Conservation (phyloP, 35 echinoderm and acorn worm genomes). For the Stichopus chloronotus region DNA sequence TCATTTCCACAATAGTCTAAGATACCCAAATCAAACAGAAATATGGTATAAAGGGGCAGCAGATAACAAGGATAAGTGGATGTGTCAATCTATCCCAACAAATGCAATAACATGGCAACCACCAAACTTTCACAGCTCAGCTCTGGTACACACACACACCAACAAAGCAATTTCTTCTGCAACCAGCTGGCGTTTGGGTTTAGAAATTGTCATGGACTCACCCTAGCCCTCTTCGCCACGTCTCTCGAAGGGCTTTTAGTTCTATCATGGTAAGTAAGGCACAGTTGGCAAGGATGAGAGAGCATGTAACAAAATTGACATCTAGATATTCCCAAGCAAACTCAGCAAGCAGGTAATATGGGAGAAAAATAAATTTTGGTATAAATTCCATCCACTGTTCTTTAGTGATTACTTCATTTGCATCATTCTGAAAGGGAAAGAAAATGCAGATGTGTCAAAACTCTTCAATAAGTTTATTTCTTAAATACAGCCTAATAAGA, state of each 20-base stretch:
- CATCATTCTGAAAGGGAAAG: constrained; percentile 46
- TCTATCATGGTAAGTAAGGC: constrained; percentile 92
- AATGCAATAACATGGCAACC: too few species aligned
- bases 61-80: too few species aligned
- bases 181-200: too few species aligned
- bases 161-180: too few species aligned
- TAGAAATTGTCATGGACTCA: constrained; percentile 27
- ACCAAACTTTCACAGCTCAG: too few species aligned
- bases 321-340: constrained; percentile 77
- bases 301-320: constrained; percentile 77
- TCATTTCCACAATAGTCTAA: neutral
- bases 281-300: constrained; percentile 79
- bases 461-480: too few species aligned
- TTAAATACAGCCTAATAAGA: too few species aligned
- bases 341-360: constrained; percentile 86
- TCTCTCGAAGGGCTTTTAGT: constrained; percentile 71
- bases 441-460: neutral
- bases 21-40: neutral
- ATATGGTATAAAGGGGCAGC: neutral
- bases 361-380: constrained; percentile 88
- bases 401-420: constrained; percentile 64
- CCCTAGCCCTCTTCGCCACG: constrained; percentile 69
- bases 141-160: too few species aligned
- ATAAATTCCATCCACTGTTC: constrained; percentile 91
- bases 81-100: too few species aligned